Evolutionary conservation across 2,888 invertebrate genomes (phyloP), one percentile per base, ranked within the genome.

Genomic region (Drosophila kambysellisi): DNA sequence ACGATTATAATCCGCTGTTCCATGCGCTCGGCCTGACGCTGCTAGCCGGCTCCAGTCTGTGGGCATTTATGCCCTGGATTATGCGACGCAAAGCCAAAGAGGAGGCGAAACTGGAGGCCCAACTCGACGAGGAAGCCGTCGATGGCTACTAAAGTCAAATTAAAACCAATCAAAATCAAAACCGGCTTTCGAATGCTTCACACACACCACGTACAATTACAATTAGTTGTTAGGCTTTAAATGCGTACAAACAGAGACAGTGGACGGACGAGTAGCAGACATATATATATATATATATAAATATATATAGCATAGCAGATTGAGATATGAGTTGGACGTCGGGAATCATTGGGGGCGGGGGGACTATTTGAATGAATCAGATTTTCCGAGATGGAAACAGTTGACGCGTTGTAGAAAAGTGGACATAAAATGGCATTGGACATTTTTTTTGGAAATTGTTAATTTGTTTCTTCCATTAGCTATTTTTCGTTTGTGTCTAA

Each of bases 31-130:
- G 97, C 0, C 92, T 96, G 54, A 95, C 96, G 51, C 93, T 97
- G 39, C 93, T 97, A 8, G 94, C 95, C 9, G 97, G 97, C 0
- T 95, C 97, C 0, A 93, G 95, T 3, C 93, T 97, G 20, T 97
- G 97, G 97, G 94, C 95, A 0, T 95, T 96, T 60, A 95, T 97
- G 81, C 97, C 97, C 0, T 94, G 96, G 70, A 95, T 97, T 60
- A 94, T 94, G 52, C 91, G 88, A 71, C 88, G 89, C 62, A 88
- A 90, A 79, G 85, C 89, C 70, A 88, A 86, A 79, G 87, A 88
- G 59, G 83, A 89, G 63, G 77, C 73, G 20, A 68, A 81, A 61
- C 41, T 74, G 66, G 79, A 77, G 54, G 78, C 76, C 46, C 78
- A 90, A 68, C 70, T 84, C 30, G 84, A 88, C 32, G 88, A 90